Conservation (phyloP, 2,797 vertebrate species). For the Pantherophis alleghaniensis region DNA sequence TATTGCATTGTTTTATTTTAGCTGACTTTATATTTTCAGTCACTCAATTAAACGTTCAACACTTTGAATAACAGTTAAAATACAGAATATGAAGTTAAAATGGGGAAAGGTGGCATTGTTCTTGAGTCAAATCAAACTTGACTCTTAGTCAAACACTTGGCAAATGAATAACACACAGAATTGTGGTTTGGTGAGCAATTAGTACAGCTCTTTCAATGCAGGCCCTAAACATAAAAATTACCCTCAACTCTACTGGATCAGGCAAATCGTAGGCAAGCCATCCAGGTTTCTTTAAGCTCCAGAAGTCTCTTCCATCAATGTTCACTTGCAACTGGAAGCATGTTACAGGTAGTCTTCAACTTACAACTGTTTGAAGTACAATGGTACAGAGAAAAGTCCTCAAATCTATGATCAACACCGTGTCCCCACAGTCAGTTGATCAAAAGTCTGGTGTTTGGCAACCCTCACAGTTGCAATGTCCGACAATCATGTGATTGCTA, state of each 20-base stretch:
- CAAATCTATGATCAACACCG: background rate
- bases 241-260: background rate
- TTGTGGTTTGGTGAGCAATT: background rate
- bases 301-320: background rate
- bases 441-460: background rate
- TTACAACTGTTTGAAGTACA: background rate
- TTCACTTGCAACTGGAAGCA: background rate
- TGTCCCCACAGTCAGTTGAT: background rate
- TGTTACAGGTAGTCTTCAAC: background rate
- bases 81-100: background rate
- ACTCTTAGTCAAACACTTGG: background rate
- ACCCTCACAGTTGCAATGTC: background rate
- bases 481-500: background rate
- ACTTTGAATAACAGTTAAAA: background rate
- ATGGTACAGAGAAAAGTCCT: background rate
- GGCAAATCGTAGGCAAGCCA: background rate
- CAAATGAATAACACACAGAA: background rate
- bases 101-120: background rate
- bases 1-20: background rate
- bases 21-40: background rate
- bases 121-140: background rate
- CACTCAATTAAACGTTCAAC: background rate
- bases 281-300: background rate
- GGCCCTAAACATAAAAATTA: background rate
- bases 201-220: background rate